Percentiles rank a stretch among this genome's conserved stretches.
Evolutionary conservation across 2,113 vertebrate species (phyloP).

Genomic region (Sylvilagus bachmani): DNA sequence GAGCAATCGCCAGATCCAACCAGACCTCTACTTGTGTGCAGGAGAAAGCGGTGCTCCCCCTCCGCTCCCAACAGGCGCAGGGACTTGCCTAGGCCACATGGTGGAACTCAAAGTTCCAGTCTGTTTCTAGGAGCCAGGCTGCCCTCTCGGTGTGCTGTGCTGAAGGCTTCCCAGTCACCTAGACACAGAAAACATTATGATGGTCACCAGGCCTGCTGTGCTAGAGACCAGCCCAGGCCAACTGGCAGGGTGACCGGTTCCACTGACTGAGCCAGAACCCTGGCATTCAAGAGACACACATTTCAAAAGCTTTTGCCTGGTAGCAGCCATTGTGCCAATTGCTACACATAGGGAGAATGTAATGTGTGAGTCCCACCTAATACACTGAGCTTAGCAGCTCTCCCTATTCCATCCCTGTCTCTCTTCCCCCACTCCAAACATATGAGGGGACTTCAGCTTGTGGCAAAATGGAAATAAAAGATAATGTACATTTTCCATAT

Average conservation of each 20-base stretch:
- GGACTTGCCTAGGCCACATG: neutral
- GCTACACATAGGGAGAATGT: neutral
- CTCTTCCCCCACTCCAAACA: neutral
- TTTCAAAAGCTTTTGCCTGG: neutral
- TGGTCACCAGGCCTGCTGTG: neutral
- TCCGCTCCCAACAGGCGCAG: neutral
- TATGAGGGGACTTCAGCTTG: too few species aligned
- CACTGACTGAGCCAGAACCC: neutral
- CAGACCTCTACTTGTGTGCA: neutral
- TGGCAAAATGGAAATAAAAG: too few species aligned
- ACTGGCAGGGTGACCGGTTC: rapidly evolving
- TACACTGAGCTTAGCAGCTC: neutral
- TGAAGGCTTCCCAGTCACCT: neutral
- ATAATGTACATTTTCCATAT: too few species aligned
- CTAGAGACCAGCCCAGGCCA: neutral
- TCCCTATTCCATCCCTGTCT: neutral
- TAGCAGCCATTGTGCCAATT: neutral
- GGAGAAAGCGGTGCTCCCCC: neutral
- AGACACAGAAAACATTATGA: neutral
- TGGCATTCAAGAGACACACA: neutral
- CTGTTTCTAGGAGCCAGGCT: neutral
- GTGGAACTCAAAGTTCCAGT: neutral
- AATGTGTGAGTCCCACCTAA: neutral
- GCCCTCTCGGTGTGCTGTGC: neutral
- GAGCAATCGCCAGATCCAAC: rapidly evolving